Evolutionary conservation across 2,888 invertebrate species (phyloP).

Genomic region (Clepsis dumicolana): DNA sequence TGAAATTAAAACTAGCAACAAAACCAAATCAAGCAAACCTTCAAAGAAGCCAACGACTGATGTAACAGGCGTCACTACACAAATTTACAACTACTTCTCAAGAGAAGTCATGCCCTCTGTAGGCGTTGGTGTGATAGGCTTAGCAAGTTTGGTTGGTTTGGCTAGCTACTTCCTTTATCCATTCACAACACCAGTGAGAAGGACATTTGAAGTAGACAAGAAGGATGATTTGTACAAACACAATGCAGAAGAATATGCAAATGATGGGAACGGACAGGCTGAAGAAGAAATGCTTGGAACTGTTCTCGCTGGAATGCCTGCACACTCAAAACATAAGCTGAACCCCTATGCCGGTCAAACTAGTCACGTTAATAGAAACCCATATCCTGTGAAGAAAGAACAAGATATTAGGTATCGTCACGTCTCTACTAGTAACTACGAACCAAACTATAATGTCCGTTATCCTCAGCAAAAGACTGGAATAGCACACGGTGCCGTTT

Average conservation of each 20-base stretch:
- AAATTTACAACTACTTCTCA: slow-evolving; percentile 92
- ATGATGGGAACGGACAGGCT: slow-evolving; percentile 88
- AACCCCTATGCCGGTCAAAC: slow-evolving; percentile 81
- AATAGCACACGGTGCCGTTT: slow-evolving; percentile 79
- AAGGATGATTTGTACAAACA: slow-evolving; percentile 89
- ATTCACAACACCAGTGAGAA: slow-evolving; percentile 88
- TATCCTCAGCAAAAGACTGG: slow-evolving; percentile 83
- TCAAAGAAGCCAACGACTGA: slow-evolving; percentile 74
- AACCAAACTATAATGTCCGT: slow-evolving; percentile 73
- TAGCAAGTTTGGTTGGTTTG: slow-evolving; percentile 90
- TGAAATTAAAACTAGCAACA: slow-evolving; percentile 82
- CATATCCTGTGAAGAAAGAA: slow-evolving; percentile 75
- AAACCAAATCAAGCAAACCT: slow-evolving; percentile 78
- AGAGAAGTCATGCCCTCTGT: slow-evolving; percentile 93
- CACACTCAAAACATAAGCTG: slow-evolving; percentile 76
- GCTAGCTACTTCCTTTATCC: slow-evolving; percentile 93
- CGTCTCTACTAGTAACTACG: slow-evolving; percentile 70
- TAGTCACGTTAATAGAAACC: slow-evolving; percentile 70
- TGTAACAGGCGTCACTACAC: slow-evolving; percentile 86
- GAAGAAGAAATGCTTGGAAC: slow-evolving; percentile 93
- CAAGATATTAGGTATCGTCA: slow-evolving; percentile 81
- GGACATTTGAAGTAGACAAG: slow-evolving; percentile 89
- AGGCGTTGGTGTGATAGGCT: slow-evolving; percentile 91
- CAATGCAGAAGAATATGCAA: slow-evolving; percentile 89
- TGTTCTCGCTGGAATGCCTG: slow-evolving; percentile 90